These are phyloP conservation scores for Colinus virginianus DNA, from an alignment of 2,113 vertebrate genomes.

Conservation along the genomic window DNA sequence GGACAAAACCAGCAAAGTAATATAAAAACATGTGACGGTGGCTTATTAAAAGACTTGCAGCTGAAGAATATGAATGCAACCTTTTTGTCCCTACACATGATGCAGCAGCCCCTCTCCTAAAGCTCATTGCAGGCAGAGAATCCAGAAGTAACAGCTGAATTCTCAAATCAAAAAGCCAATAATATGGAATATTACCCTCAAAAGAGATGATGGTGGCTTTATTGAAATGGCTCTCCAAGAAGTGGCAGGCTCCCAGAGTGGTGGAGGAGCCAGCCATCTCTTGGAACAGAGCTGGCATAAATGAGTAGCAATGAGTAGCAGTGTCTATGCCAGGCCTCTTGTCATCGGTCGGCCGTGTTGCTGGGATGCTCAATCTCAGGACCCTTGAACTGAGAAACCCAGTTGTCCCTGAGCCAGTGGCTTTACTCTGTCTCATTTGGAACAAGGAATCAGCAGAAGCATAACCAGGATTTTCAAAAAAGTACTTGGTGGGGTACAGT, in stretches of 20 bases:
- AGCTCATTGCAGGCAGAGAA: constrained; percentile 24
- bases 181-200: constrained; percentile 41
- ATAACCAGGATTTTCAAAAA: background rate
- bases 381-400: background rate
- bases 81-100: background rate
- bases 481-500: background rate
- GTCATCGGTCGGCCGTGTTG: fast-evolving
- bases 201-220: constrained; percentile 40
- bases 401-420: background rate
- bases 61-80: constrained; percentile 32
- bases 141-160: constrained; percentile 66
- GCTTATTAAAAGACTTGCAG: constrained; percentile 53
- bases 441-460: background rate
- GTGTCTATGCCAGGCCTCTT: background rate
- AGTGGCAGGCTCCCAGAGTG: constrained; percentile 10
- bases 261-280: constrained; percentile 9
- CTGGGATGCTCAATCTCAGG: background rate
- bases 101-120: background rate
- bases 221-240: constrained; percentile 30
- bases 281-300: constrained; percentile 34
- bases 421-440: background rate
- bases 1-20: background rate
- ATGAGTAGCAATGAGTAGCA: background rate
- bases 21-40: background rate
- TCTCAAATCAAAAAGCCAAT: constrained; percentile 49